Evolutionary conservation across 2,888 invertebrate species (phyloP).

Genomic region (Acleris holmiana): DNA sequence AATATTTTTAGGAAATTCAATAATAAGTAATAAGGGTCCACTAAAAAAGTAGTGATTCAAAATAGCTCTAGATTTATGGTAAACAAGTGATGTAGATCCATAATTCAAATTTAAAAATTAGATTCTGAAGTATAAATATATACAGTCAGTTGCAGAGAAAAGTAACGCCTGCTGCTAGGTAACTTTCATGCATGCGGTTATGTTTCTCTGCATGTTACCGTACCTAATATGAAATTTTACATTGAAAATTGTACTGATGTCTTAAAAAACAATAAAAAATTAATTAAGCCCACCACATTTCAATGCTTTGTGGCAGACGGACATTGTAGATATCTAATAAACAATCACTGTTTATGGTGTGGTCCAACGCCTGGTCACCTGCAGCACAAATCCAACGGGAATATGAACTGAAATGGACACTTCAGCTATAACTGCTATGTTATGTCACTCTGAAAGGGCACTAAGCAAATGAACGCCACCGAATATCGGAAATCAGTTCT

Average conservation of each 20-base stretch:
- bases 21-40: constrained; percentile 47
- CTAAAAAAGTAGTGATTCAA: constrained; percentile 55
- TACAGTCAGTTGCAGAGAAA: too few relatives aligned
- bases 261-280: constrained; percentile 65
- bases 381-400: constrained; percentile 41
- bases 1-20: constrained; percentile 55
- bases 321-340: constrained; percentile 42
- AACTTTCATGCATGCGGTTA: too few relatives aligned
- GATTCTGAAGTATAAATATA: constrained; percentile 52
- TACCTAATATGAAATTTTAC: constrained; percentile 37
- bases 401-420: constrained; percentile 69
- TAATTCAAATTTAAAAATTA: constrained; percentile 58
- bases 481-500: constrained; percentile 77
- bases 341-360: constrained; percentile 52
- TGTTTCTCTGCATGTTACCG: too few relatives aligned
- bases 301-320: constrained; percentile 59
- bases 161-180: too few relatives aligned
- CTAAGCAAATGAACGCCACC: constrained; percentile 82
- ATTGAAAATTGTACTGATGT: constrained; percentile 56
- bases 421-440: constrained; percentile 56
- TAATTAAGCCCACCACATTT: constrained; percentile 67
- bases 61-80: constrained; percentile 57
- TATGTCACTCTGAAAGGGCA: constrained; percentile 72
- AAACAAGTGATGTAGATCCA: constrained; percentile 57
- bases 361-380: constrained; percentile 40